These are phyloP conservation scores for Oophaga pumilio DNA, from an alignment of 2,113 vertebrate species.

Conservation along the genomic window DNA sequence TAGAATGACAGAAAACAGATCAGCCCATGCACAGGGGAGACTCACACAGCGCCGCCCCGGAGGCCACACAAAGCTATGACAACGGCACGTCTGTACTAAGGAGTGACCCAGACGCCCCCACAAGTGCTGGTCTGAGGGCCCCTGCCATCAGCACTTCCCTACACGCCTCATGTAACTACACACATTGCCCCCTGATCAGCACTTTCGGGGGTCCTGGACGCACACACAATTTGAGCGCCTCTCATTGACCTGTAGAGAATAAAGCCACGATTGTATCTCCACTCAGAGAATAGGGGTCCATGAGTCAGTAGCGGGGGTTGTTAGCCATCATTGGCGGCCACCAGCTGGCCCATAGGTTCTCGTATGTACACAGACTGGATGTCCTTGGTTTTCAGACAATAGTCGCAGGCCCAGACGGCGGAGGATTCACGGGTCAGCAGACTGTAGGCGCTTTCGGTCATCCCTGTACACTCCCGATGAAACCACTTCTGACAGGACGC, in stretches of 20 bases:
- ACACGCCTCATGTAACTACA: no score
- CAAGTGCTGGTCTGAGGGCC: no score
- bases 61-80: no score
- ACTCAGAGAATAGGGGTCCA: no score
- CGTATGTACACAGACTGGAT: constrained; percentile 95
- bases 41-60: background rate
- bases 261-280: constrained; percentile 4
- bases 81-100: no score
- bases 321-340: constrained; percentile 93
- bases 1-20: constrained; percentile 6
- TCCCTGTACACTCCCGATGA: constrained; percentile 94
- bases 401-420: constrained; percentile 96
- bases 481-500: constrained; percentile 98
- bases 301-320: background rate
- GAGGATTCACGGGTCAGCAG: constrained; percentile 93
- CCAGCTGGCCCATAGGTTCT: constrained; percentile 91
- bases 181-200: no score
- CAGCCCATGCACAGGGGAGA: background rate
- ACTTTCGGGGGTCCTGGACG: no score
- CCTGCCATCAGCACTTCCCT: no score
- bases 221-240: no score
- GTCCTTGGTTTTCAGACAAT: constrained; percentile 98
- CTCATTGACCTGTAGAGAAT: no score
- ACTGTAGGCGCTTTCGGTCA: constrained; percentile 94
- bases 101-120: no score